These are phyloP conservation scores for Acromyrmex heyeri DNA, from an alignment of 1,140 invertebrate species.

Conservation along the genomic window DNA sequence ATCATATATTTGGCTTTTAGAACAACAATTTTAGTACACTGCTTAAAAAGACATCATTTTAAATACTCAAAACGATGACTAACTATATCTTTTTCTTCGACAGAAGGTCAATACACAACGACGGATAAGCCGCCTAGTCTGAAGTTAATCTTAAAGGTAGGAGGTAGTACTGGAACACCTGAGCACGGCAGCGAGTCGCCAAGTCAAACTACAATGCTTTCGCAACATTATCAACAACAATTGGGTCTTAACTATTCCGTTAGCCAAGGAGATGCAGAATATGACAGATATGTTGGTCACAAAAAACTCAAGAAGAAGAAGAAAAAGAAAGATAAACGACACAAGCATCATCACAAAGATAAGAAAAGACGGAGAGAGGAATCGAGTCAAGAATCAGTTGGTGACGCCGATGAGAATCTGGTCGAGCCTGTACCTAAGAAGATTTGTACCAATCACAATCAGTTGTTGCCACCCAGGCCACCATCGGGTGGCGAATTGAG, in stretches of 20 bases:
- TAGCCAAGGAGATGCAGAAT: slow-evolving; percentile 82
- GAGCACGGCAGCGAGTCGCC: slow-evolving; percentile 89
- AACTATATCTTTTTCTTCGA: slow-evolving; percentile 45
- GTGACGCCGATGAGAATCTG: slow-evolving; percentile 86
- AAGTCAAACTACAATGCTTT: slow-evolving; percentile 82
- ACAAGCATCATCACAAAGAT: slow-evolving; percentile 92
- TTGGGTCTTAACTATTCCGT: slow-evolving; percentile 83
- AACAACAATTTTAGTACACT: slow-evolving; percentile 51
- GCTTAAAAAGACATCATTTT: slow-evolving; percentile 27
- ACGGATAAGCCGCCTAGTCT: slow-evolving; percentile 89
- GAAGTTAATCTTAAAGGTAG: slow-evolving; percentile 94
- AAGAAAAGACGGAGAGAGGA: slow-evolving; percentile 88
- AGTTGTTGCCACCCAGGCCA: slow-evolving; percentile 80
- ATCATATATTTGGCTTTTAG: slow-evolving; percentile 73
- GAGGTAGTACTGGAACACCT: slow-evolving; percentile 89
- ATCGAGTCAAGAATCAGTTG: slow-evolving; percentile 86
- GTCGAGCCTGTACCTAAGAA: slow-evolving; percentile 83
- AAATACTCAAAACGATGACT: not conserved
- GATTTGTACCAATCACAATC: slow-evolving; percentile 80
- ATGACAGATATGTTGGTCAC: slow-evolving; percentile 86
- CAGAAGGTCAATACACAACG: slow-evolving; percentile 84
- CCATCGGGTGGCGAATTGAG: slow-evolving; percentile 77
- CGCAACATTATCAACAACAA: slow-evolving; percentile 84
- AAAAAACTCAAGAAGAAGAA: slow-evolving; percentile 93
- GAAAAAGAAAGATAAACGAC: slow-evolving; percentile 91